Conservation (phyloP, 2,797 vertebrate species). For the Arnoldichthys spilopterus region DNA sequence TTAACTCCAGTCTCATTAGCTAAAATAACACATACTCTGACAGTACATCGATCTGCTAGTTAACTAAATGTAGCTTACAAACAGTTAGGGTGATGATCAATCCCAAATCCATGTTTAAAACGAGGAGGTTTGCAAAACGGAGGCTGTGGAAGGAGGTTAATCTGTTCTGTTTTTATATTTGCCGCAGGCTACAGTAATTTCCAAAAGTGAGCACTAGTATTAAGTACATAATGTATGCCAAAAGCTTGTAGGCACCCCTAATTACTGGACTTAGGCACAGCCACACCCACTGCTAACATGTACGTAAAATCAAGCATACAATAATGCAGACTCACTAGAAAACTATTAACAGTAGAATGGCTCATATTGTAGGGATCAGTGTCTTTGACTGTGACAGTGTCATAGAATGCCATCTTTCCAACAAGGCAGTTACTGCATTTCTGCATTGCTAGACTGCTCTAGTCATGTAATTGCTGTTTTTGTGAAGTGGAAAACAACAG, state of each 20-base stretch:
- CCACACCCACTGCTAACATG: not conserved
- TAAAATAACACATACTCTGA: too few species aligned
- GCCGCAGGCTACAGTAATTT: not conserved
- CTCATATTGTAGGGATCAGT: not conserved
- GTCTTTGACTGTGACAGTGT: not conserved
- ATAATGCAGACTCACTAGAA: not conserved
- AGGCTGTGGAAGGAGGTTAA: not conserved
- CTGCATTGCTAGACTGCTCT: not conserved
- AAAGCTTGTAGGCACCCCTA: not conserved
- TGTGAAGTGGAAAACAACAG: not conserved
- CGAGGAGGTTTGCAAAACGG: too few species aligned
- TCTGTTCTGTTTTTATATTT: not conserved
- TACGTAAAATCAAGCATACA: not conserved
- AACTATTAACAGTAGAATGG: not conserved
- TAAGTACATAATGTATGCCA: not conserved
- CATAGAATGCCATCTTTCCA: not conserved
- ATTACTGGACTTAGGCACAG: not conserved
- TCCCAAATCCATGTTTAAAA: not conserved
- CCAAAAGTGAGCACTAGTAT: not conserved
- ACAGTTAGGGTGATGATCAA: not conserved
- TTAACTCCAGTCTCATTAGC: too few species aligned
- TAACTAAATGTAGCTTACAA: not conserved
- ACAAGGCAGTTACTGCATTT: not conserved
- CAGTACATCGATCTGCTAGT: too few species aligned
- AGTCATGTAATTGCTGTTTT: not conserved